Conservation (phyloP, 2,888 invertebrate species). For the Philhelius pedissequus region DNA sequence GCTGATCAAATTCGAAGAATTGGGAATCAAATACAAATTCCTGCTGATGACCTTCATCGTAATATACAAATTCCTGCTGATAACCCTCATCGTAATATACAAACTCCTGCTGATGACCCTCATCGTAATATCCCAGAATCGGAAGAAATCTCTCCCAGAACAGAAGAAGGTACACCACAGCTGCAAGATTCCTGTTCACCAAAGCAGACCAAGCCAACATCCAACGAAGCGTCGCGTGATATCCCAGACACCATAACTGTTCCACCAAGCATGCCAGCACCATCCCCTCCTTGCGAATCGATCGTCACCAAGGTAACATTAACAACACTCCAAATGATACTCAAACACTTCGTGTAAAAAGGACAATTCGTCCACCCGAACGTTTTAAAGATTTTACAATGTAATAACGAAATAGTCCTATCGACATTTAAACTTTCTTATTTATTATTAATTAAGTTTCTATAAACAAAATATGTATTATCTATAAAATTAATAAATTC, state of each 20-base stretch:
- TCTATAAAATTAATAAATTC: not conserved
- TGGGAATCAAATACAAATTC: not conserved
- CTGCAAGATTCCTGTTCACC: not conserved
- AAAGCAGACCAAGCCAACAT: not conserved
- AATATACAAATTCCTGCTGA: no score
- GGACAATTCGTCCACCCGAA: not conserved
- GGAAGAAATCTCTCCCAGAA: not conserved
- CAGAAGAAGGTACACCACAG: not conserved
- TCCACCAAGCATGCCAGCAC: not conserved
- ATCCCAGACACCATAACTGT: no score
- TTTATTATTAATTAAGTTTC: no score
- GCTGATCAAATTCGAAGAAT: not conserved
- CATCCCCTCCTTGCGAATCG: not conserved
- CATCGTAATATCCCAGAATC: no score
- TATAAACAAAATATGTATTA: no score
- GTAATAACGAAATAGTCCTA: not conserved
- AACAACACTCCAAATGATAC: no score
- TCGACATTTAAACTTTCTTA: no score
- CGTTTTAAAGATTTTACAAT: conserved; percentile 1
- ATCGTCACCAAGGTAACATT: no score
- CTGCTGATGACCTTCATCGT: no score
- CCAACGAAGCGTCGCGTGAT: not conserved
- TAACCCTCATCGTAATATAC: no score
- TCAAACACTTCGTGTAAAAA: no score
- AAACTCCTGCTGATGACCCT: no score